These are phyloP conservation scores for Drosophila recens DNA, from an alignment of 2,888 invertebrate species.

Conservation along the genomic window DNA sequence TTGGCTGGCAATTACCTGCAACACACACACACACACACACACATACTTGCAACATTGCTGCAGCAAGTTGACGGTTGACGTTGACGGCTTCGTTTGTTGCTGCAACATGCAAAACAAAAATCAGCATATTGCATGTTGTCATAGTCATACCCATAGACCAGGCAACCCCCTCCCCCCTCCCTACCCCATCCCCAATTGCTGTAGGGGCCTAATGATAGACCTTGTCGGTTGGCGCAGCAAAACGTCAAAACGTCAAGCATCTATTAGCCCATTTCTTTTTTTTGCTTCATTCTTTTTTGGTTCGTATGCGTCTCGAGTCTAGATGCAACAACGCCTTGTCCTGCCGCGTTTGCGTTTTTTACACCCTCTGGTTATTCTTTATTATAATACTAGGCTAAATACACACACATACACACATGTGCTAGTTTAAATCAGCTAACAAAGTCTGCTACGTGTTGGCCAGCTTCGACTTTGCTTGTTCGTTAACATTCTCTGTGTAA, in stretches of 20 bases:
- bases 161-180: neutral
- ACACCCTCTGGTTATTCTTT: conserved; percentile 36
- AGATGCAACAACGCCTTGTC: conserved; percentile 12
- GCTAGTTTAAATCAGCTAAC: conserved; percentile 68
- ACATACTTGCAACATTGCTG: conserved; percentile 27
- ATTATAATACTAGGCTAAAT: conserved; percentile 33
- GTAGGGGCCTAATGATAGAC: conserved; percentile 65
- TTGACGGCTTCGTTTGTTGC: conserved; percentile 76
- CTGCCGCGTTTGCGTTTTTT: conserved; percentile 31
- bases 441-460: conserved; percentile 46
- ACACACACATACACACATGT: conserved; percentile 20
- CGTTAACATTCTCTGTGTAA: conserved; percentile 70
- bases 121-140: conserved; percentile 80
- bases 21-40: conserved; percentile 8
- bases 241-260: conserved; percentile 81
- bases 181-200: neutral
- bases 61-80: conserved; percentile 48
- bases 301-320: conserved; percentile 40
- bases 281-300: conserved; percentile 14
- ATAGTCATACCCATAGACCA: conserved; percentile 44
- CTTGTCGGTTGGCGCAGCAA: conserved; percentile 66
- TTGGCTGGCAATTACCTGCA: conserved; percentile 63
- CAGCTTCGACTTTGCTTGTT: conserved; percentile 71
- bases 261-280: conserved; percentile 73
- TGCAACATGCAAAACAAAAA: conserved; percentile 75